A percentile compares a stretch with the other conserved stretches of the same genome.
These are phyloP conservation scores for Sclerodermus sp. DNA, from an alignment of 2,888 invertebrate species.

Conservation along the genomic window DNA sequence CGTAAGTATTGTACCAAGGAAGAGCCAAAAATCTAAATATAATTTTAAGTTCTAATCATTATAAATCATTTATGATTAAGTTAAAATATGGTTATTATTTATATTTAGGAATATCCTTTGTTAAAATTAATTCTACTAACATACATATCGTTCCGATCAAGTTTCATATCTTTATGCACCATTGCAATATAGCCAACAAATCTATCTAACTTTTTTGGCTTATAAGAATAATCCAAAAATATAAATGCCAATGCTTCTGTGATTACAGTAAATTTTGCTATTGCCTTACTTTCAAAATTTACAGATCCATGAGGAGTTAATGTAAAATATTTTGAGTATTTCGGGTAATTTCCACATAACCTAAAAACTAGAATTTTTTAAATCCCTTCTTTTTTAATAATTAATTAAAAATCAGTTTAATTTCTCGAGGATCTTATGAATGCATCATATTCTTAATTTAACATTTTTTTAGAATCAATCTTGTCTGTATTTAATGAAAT, in stretches of 20 bases:
- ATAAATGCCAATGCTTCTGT: constrained; percentile 40
- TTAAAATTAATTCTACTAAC: constrained; percentile 20
- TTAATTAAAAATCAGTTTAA: too few relatives aligned
- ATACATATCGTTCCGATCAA: constrained; percentile 29
- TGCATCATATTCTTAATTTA: not conserved
- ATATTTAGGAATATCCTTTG: not conserved
- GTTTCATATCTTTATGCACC: constrained; percentile 43
- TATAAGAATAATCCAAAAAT: constrained; percentile 35
- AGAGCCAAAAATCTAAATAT: constrained; percentile 28
- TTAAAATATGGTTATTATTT: constrained; percentile 4
- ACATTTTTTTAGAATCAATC: not conserved
- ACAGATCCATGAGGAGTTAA: constrained; percentile 22
- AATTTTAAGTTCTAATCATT: too few relatives aligned
- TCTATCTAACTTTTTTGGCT: constrained; percentile 32
- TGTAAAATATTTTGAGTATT: constrained; percentile 39
- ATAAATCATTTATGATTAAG: too few relatives aligned
- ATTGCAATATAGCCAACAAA: constrained; percentile 39
- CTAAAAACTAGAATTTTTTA: constrained; percentile 18
- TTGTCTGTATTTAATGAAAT: not conserved
- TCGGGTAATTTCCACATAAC: constrained; percentile 32
- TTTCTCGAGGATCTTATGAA: too few relatives aligned
- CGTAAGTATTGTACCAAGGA: constrained; percentile 31
- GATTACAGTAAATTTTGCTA: constrained; percentile 34
- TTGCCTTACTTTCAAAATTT: constrained; percentile 27
- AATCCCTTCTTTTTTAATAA: too few relatives aligned